These are phyloP conservation scores for Spisula subtruncata DNA, from an alignment of 2,888 invertebrate genomes.

Conservation along the genomic window DNA sequence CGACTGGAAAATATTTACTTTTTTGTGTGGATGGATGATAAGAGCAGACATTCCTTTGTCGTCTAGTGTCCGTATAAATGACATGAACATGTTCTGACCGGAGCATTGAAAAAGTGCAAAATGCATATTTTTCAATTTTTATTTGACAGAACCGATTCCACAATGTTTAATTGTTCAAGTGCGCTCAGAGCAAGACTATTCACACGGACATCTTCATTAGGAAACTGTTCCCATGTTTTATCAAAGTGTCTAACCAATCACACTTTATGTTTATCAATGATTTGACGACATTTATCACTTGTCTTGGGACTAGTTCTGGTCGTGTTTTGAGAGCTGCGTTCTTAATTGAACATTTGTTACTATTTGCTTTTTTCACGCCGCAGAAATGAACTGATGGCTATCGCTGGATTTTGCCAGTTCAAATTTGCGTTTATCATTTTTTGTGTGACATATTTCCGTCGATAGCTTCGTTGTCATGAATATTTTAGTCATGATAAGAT, in stretches of 20 bases:
- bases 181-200: neutral
- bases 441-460: neutral
- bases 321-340: neutral
- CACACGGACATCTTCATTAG: neutral
- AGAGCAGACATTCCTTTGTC: neutral
- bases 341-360: constrained; percentile 21
- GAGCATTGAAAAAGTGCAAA: neutral
- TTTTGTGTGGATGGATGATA: neutral
- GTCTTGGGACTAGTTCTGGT: neutral
- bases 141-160: neutral
- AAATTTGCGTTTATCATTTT: neutral
- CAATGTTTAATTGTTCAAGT: neutral
- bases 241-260: neutral
- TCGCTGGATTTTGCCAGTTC: neutral
- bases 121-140: neutral
- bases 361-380: neutral
- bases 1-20: too few species aligned
- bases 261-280: neutral
- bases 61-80: neutral
- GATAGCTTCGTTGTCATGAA: neutral
- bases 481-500: neutral
- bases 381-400: neutral
- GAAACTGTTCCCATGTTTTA: neutral
- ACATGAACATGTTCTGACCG: neutral
- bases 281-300: neutral